A percentile compares a stretch with the other conserved stretches of the same genome.
Evolutionary conservation across 2,888 invertebrate species (phyloP).

Genomic region (Pecten maximus): DNA sequence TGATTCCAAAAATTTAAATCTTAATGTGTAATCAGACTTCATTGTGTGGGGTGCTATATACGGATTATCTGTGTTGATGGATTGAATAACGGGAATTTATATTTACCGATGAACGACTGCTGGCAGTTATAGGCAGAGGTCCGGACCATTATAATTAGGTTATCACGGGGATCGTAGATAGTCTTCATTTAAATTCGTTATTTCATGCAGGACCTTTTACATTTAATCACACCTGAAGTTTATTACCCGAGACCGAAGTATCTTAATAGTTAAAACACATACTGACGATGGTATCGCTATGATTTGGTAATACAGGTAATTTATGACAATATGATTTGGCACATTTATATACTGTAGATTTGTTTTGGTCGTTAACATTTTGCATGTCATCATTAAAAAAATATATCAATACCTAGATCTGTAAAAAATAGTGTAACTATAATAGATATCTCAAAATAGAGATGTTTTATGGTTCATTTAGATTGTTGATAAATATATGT

Average conservation of each 20-base stretch:
- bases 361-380: background rate
- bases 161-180: background rate
- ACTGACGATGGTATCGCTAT: background rate
- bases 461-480: too few relatives aligned
- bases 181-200: background rate
- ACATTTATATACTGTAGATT: background rate
- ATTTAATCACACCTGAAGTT: background rate
- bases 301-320: background rate
- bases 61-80: background rate
- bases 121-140: background rate
- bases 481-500: too few relatives aligned
- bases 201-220: background rate
- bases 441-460: too few relatives aligned
- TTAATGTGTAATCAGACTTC: background rate
- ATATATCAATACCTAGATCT: background rate
- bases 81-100: background rate
- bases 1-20: background rate
- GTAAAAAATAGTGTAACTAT: background rate
- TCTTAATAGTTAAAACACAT: background rate
- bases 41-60: background rate
- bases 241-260: background rate
- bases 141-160: background rate
- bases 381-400: constrained; percentile 5
- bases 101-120: background rate
- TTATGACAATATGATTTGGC: background rate